Conservation (phyloP, 2,888 invertebrate species). For the Oxyteleia sp. region DNA sequence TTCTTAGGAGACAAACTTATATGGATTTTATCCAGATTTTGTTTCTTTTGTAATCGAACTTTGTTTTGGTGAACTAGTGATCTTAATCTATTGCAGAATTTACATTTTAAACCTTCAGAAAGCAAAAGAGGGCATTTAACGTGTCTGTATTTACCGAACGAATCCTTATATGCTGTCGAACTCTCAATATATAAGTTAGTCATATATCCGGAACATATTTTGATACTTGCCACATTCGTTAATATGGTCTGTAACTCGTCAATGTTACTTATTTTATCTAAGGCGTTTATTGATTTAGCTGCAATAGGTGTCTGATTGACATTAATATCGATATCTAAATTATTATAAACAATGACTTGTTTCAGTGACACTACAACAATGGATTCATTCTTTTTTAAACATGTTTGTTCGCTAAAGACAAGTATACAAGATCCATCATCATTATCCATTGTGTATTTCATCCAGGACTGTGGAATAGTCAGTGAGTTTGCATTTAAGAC, state of each 20-base stretch:
- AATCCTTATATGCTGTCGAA: background rate
- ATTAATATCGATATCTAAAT: too few species aligned
- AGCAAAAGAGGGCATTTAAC: background rate
- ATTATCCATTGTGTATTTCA: too few species aligned
- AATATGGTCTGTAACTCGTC: background rate
- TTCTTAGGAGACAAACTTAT: background rate
- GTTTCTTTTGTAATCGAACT: background rate
- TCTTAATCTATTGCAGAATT: background rate
- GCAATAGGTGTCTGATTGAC: too few species aligned
- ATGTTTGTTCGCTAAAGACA: too few species aligned
- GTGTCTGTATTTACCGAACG: background rate
- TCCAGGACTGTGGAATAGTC: too few species aligned
- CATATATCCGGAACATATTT: slow-evolving; percentile 1
- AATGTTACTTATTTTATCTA: background rate
- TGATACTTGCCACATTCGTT: background rate
- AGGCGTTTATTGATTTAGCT: too few species aligned
- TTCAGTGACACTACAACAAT: background rate
- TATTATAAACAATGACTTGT: background rate
- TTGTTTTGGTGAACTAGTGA: background rate
- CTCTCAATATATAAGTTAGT: background rate
- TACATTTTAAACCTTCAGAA: background rate
- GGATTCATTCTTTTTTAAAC: too few species aligned
- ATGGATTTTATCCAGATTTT: background rate
- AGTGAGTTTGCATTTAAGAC: too few species aligned
- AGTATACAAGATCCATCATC: too few species aligned